These are phyloP conservation scores for Poeciliopsis gracilis DNA, from an alignment of 2,797 vertebrate species.

Conservation along the genomic window DNA sequence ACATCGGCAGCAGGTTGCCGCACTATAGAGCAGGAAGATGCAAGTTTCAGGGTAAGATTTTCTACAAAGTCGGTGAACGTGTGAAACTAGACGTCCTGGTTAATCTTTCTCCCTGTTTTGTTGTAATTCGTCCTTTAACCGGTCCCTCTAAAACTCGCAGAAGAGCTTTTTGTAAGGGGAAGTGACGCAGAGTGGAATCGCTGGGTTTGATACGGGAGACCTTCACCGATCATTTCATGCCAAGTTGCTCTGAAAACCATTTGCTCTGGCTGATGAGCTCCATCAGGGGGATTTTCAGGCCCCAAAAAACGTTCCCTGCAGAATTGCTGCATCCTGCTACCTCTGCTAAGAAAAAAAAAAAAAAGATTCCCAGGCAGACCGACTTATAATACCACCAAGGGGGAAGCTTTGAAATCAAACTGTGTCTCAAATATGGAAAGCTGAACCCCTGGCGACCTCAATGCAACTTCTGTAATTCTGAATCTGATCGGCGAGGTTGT, in stretches of 20 bases:
- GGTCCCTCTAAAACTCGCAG: neutral
- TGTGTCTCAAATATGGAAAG: neutral
- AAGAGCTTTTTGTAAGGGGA: neutral
- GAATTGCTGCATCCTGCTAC: neutral
- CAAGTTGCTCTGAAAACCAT: neutral
- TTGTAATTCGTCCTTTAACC: neutral
- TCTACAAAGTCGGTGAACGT: neutral
- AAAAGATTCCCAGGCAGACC: neutral
- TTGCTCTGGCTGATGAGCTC: neutral
- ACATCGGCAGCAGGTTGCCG: neutral
- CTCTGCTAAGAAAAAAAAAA: neutral
- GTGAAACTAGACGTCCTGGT: neutral
- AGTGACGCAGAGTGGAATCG: neutral
- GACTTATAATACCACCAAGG: neutral
- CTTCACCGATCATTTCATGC: neutral
- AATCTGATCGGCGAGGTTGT: neutral
- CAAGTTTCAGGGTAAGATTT: neutral
- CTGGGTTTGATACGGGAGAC: neutral
- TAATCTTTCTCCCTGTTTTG: no score
- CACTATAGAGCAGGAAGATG: neutral
- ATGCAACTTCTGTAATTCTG: neutral
- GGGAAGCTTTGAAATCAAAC: neutral
- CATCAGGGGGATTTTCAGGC: neutral
- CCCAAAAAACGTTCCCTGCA: neutral
- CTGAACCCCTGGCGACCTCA: neutral